Conservation (phyloP, 37 sponge, comb jelly and placozoan genomes). For the Theonella swinhoei region DNA sequence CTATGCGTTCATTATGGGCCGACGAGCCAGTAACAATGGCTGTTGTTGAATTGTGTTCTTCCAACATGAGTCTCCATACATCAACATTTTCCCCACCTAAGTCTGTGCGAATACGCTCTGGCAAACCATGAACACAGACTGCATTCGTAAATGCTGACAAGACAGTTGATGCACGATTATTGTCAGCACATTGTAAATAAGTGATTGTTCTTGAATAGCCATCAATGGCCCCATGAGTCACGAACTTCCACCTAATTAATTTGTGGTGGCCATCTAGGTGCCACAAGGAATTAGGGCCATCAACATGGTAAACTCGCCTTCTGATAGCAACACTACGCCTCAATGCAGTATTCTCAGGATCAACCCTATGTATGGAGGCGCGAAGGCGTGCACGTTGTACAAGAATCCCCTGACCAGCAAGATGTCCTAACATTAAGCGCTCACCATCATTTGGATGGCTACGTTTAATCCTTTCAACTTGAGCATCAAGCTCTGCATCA, state of each 20-base stretch:
- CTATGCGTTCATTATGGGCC: no score
- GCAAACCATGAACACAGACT: constrained; percentile 33
- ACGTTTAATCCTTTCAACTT: no score
- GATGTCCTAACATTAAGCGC: constrained; percentile 10
- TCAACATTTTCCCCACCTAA: constrained; percentile 53
- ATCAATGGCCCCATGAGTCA: no score
- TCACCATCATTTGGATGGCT: no score
- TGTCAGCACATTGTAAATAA: no score
- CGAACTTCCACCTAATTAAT: constrained; percentile 48
- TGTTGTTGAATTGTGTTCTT: no score
- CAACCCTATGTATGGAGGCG: constrained; percentile 37
- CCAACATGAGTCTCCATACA: constrained; percentile 26
- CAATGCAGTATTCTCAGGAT: constrained; percentile 33
- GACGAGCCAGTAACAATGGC: no score
- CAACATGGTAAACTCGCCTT: constrained; percentile 31
- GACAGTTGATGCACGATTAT: no score
- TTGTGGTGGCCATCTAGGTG: constrained; percentile 33
- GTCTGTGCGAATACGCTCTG: constrained; percentile 37
- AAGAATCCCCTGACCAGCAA: not conserved
- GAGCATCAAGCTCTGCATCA: no score
- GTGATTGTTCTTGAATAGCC: no score
- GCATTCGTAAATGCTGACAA: constrained; percentile 33
- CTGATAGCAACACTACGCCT: constrained; percentile 27
- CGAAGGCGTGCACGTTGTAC: constrained; percentile 27
- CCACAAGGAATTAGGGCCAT: no score